Conservation (phyloP, 2,113 vertebrate genomes). For the Chinchilla lanigera region DNA sequence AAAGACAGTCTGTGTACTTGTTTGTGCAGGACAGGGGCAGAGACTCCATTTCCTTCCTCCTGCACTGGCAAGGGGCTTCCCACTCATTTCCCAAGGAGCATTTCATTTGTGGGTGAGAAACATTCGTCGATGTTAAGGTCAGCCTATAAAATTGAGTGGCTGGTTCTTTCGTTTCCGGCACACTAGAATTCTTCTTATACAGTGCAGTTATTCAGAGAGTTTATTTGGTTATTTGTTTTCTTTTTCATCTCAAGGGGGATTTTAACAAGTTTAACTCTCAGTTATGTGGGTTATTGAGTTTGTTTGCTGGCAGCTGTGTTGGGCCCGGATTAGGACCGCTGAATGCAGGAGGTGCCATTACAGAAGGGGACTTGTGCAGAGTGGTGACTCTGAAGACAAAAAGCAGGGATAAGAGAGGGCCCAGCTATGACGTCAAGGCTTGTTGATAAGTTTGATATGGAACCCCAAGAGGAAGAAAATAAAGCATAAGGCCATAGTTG, state of each 20-base stretch:
- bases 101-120: constrained; percentile 5
- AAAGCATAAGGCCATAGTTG: neutral
- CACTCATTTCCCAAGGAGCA: neutral
- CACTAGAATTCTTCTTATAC: neutral
- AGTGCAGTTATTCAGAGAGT: constrained; percentile 35
- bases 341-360: neutral
- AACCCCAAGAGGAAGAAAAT: constrained; percentile 9
- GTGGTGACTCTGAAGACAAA: neutral
- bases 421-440: neutral
- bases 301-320: neutral
- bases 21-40: neutral
- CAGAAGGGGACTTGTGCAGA: neutral
- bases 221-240: constrained; percentile 65
- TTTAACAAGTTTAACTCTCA: constrained; percentile 42
- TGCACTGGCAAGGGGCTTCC: neutral
- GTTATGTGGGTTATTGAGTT: constrained; percentile 14
- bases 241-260: constrained; percentile 40
- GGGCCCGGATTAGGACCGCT: neutral
- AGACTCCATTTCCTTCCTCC: constrained; percentile 33
- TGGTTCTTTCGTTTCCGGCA: constrained; percentile 31
- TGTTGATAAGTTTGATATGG: neutral
- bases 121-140: constrained; percentile 49
- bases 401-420: neutral
- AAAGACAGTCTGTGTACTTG: neutral
- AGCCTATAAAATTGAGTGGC: constrained; percentile 29